These are phyloP conservation scores for Crotalus horridus DNA, from an alignment of 2,113 vertebrate species.

Conservation along the genomic window DNA sequence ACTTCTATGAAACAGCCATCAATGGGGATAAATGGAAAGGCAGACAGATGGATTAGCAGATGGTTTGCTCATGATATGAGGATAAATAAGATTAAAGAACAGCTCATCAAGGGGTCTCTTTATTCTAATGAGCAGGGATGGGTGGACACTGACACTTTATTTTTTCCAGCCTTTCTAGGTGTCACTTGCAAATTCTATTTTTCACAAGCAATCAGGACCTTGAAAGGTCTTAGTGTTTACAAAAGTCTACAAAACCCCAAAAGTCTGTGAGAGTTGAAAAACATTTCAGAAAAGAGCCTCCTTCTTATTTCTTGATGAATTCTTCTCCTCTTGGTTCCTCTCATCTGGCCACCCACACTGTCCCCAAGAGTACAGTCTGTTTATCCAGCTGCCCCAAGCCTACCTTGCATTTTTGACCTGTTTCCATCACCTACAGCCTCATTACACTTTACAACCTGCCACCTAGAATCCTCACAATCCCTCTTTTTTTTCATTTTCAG, in stretches of 20 bases:
- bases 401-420: not conserved
- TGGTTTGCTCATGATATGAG: not conserved
- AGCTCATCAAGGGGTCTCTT: not conserved
- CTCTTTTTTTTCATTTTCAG: not conserved
- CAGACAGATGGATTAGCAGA: not conserved
- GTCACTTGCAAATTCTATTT: not conserved
- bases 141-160: constrained; percentile 12
- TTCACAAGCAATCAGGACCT: not conserved
- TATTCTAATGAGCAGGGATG: not conserved
- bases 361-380: not conserved
- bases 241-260: not conserved
- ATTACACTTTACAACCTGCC: not conserved
- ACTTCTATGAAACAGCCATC: constrained; percentile 11
- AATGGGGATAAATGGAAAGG: not conserved
- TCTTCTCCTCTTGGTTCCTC: constrained; percentile 4
- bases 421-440: not conserved
- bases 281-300: not conserved
- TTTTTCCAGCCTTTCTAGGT: not conserved
- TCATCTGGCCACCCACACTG: not conserved
- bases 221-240: not conserved
- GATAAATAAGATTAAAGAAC: not conserved
- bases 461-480: not conserved
- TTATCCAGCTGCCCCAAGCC: not conserved
- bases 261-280: not conserved
- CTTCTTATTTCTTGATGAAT: not conserved